These are phyloP conservation scores for Mohoua ochrocephala DNA, from an alignment of 2,113 vertebrate genomes.

Conservation along the genomic window DNA sequence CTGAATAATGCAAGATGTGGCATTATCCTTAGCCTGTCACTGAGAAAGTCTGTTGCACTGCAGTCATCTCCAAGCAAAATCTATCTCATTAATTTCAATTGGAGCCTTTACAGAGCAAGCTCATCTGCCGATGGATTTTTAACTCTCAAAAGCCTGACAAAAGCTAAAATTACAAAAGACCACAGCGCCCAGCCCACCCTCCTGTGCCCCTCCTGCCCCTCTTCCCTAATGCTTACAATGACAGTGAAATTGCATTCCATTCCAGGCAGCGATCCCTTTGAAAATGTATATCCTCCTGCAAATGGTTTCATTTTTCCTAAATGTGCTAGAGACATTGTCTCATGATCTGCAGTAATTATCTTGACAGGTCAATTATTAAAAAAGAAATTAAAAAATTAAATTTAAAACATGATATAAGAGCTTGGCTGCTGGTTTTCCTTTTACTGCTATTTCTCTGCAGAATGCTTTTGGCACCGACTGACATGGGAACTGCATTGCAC, in stretches of 20 bases:
- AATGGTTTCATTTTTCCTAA: conserved; percentile 55
- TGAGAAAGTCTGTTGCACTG: background rate
- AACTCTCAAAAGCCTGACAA: background rate
- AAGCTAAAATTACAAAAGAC: background rate
- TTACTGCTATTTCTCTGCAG: conserved; percentile 63
- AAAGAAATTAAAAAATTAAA: conserved; percentile 58
- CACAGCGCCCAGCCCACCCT: background rate
- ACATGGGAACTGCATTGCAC: conserved; percentile 67
- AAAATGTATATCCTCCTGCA: background rate
- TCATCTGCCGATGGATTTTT: background rate
- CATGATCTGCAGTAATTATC: conserved; percentile 71
- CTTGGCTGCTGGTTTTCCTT: conserved; percentile 61
- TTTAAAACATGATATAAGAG: conserved; percentile 51
- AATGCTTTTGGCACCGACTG: conserved; percentile 51
- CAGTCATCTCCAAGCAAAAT: background rate
- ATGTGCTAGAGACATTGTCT: conserved; percentile 47
- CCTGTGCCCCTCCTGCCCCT: background rate
- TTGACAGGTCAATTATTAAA: conserved; percentile 75
- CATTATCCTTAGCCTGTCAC: background rate
- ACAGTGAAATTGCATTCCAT: conserved; percentile 8
- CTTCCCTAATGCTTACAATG: background rate
- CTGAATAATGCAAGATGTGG: background rate
- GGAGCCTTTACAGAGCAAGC: background rate
- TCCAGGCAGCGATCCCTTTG: conserved; percentile 24
- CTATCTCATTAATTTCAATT: background rate